A percentile compares a stretch with the other conserved stretches of the same genome.
These are phyloP conservation scores for Varanus salvator DNA, from an alignment of 2,113 vertebrate species.

Conservation along the genomic window DNA sequence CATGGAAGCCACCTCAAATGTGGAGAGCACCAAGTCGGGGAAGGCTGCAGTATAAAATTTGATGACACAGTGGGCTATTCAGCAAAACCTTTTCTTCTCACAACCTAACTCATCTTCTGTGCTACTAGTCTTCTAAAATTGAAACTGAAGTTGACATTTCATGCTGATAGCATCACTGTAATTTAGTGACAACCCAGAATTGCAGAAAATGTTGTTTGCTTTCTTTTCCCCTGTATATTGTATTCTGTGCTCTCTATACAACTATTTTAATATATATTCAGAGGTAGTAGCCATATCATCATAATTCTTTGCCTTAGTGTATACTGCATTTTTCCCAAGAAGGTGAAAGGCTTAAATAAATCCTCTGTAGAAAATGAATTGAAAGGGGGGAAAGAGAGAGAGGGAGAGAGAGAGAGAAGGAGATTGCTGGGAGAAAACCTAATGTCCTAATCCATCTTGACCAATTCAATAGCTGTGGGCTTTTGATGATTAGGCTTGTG, in stretches of 20 bases:
- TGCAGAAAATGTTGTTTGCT: constrained; percentile 31
- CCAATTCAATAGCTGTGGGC: constrained; percentile 43
- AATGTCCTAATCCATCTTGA: constrained; percentile 49
- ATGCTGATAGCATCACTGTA: constrained; percentile 15
- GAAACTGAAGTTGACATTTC: constrained; percentile 1
- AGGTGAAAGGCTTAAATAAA: constrained; percentile 64
- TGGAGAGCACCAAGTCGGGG: too few relatives aligned
- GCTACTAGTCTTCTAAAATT: constrained; percentile 13
- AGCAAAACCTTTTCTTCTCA: constrained; percentile 10
- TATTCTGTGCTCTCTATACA: constrained; percentile 44
- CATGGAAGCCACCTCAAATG: too few relatives aligned
- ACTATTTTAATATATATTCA: constrained; percentile 54
- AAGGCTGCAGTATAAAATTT: neutral
- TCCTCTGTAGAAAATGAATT: constrained; percentile 48
- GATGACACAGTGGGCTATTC: neutral
- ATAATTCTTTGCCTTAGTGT: constrained; percentile 59
- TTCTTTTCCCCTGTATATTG: constrained; percentile 46
- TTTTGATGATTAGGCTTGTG: constrained; percentile 42
- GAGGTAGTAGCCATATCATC: constrained; percentile 43
- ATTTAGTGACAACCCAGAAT: neutral
- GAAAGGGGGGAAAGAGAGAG: constrained; percentile 22
- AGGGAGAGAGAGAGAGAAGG: neutral
- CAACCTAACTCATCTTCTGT: constrained; percentile 16
- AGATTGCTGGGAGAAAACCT: constrained; percentile 49
- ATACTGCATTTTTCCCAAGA: constrained; percentile 51